Base-by-base conservation (phyloP, 2,888 invertebrate species). In the Dryobotodes eremita region DNA sequence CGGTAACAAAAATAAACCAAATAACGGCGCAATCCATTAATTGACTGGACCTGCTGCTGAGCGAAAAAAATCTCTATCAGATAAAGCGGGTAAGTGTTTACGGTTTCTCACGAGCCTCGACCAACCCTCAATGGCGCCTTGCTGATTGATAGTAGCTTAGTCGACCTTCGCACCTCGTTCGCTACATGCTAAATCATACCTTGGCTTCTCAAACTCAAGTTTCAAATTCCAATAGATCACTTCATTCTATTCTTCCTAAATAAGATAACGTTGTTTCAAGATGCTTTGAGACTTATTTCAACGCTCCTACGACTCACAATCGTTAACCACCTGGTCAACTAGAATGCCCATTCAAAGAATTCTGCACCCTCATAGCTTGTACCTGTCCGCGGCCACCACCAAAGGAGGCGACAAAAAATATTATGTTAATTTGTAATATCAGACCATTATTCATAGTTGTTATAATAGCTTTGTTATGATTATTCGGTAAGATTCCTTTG, bases 41-140 rank as follows among this genome's bases (percentile, higher is more conserved):
- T 96, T 95, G 96, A 96, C 94, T 91, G 96, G 96, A 96, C 96
- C 95, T 93, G 95, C 95, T 91, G 95, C 94, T 93, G 93, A 92
- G 95, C 92, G 92, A 95, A 96, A 96, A 96, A 96, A 96, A 95
- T 92, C 90, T 93, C 94, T 94, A 96, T 96, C 95, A 94, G 96
- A 96, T 97, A 96, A 96, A 94, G 93, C 93, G 95, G 94, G 95
- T 96, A 96, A 96, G 96, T 96, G 96, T 97, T 97, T 96, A 97
- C 96, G 94, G 95, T 95, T 96, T 96, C 97, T 97, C 96, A 97
- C 96, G 96, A 95, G 93, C 93, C 94, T 93, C 92, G 94, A 91
- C 95, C 95, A 96, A 94, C 96, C 96, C 96, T 97, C 96, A 96
- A 96, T 97, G 96, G 97, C 97, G 96, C 96, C 97, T 95, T 91